Evolutionary conservation across 2,113 vertebrate species (phyloP).

Genomic region (Gymnogyps californianus): DNA sequence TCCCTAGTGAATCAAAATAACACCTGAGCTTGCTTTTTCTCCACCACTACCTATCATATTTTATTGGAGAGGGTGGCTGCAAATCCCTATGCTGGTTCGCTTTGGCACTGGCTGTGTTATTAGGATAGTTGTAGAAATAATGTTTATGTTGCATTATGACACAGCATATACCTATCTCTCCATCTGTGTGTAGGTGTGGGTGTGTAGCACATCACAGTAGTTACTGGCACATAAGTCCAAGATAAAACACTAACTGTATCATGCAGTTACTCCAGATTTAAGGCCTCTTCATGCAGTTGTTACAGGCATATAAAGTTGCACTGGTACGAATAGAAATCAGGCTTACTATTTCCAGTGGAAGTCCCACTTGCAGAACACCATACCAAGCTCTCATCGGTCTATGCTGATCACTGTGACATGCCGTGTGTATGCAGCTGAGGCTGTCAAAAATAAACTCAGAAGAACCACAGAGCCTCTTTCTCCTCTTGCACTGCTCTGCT

Average conservation of each 20-base stretch:
- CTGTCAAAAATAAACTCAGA: slow-evolving; percentile 40
- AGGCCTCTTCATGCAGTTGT: not conserved
- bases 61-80: not conserved
- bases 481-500: slow-evolving; percentile 51
- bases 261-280: not conserved
- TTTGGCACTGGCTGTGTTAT: not conserved
- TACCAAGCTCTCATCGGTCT: slow-evolving; percentile 6
- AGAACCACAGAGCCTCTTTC: slow-evolving; percentile 61
- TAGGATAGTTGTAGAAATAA: slow-evolving; percentile 4
- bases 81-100: not conserved
- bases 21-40: slow-evolving; percentile 15
- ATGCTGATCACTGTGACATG: slow-evolving; percentile 22
- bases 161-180: not conserved
- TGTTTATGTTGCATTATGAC: not conserved
- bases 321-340: not conserved
- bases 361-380: not conserved
- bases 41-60: not conserved
- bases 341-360: not conserved
- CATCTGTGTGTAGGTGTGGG: not conserved
- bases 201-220: not conserved
- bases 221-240: not conserved
- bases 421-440: slow-evolving; percentile 18
- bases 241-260: not conserved
- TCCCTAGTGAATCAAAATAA: slow-evolving; percentile 34
- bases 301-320: not conserved